A percentile compares a stretch with the other conserved stretches of the same genome.
phyloP scores from a whole-genome alignment of 2,797 vertebrate genomes.

The Clarias laeviceps region DNA sequence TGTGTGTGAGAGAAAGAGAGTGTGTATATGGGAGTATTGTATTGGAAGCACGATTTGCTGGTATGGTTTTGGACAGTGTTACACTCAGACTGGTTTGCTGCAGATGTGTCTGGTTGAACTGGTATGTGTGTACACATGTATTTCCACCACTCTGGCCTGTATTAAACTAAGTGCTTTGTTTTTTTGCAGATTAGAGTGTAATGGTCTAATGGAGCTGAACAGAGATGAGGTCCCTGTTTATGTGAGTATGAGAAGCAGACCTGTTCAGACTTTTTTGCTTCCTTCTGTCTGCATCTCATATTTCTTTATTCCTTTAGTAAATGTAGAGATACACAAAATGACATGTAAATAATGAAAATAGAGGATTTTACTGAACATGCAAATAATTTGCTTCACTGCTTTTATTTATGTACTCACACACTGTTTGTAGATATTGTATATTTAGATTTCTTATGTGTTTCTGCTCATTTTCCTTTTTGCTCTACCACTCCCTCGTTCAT shows the following conservation, averaged over 20 bases:
- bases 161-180: slow-evolving; percentile 36
- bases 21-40: slow-evolving; percentile 11
- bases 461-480: not conserved
- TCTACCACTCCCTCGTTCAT: slow-evolving; percentile 5
- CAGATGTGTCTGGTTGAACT: slow-evolving; percentile 43
- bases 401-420: not conserved
- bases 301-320: not conserved
- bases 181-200: slow-evolving; percentile 70
- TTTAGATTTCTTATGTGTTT: not conserved
- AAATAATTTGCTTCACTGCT: not conserved
- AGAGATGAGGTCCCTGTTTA: slow-evolving; percentile 81
- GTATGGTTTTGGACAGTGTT: slow-evolving; percentile 12
- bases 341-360: not conserved
- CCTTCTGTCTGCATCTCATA: not conserved
- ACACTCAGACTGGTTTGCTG: slow-evolving; percentile 3
- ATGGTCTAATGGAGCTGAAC: slow-evolving; percentile 82
- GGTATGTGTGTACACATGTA: slow-evolving; percentile 26
- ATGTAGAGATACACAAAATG: not conserved
- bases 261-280: not conserved
- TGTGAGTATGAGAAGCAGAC: slow-evolving; percentile 45
- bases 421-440: not conserved
- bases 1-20: not conserved
- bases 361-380: not conserved
- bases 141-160: slow-evolving; percentile 18
- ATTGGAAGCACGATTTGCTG: slow-evolving; percentile 13